phyloP scores from a whole-genome alignment of 2,797 vertebrate genomes.

The Odontamblyopus lacepedii region DNA sequence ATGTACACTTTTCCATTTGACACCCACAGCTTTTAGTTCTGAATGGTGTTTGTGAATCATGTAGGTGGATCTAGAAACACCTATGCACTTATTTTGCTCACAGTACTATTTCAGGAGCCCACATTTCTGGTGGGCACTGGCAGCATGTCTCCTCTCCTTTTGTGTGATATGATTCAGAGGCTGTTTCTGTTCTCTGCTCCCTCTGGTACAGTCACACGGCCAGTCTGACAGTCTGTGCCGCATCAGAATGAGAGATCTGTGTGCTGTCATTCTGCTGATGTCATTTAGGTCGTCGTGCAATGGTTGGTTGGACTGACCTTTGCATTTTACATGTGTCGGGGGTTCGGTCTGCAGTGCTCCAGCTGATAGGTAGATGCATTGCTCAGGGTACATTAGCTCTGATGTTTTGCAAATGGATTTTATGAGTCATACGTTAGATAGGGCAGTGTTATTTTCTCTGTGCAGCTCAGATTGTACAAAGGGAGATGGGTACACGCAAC shows the following conservation, averaged over 20 bases:
- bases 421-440: conserved; percentile 41
- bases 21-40: conserved; percentile 22
- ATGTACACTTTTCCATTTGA: conserved; percentile 14
- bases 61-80: conserved; percentile 69
- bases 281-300: conserved; percentile 70
- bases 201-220: conserved; percentile 66
- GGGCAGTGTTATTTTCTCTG: conserved; percentile 12
- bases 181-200: conserved; percentile 70
- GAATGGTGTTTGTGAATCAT: conserved; percentile 48
- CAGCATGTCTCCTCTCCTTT: conserved; percentile 69
- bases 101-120: conserved; percentile 74
- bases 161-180: conserved; percentile 74
- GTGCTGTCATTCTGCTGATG: conserved; percentile 65
- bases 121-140: conserved; percentile 74
- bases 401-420: conserved; percentile 22
- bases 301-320: conserved; percentile 66
- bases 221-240: conserved; percentile 64
- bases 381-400: conserved; percentile 30
- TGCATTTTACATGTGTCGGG: conserved; percentile 57
- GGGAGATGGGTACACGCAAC: background rate
- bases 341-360: conserved; percentile 37
- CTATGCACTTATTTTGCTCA: conserved; percentile 68
- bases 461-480: background rate
- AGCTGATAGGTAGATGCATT: conserved; percentile 46
- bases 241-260: conserved; percentile 58